phyloP scores from a whole-genome alignment of 1,140 invertebrate species.

The Drosophila miranda region DNA sequence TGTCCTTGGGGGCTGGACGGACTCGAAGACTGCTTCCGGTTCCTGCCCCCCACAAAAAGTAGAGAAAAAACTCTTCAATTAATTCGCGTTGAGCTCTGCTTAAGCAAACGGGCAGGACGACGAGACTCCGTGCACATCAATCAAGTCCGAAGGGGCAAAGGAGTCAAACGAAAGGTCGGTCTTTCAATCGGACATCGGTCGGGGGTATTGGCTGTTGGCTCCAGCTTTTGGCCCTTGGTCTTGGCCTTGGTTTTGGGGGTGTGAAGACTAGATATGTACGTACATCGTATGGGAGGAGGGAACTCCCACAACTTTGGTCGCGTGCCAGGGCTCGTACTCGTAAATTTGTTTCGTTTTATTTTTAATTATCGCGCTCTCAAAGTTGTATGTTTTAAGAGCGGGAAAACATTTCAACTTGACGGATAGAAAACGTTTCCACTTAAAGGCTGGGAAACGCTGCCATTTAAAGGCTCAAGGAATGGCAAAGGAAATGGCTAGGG shows the following conservation, averaged over 20 bases:
- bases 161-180: conserved; percentile 29
- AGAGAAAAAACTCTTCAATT: conserved; percentile 65
- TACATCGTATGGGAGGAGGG: background rate
- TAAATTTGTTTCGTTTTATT: conserved; percentile 70
- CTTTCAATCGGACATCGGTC: conserved; percentile 10
- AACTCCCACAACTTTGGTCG: conserved; percentile 47
- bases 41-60: conserved; percentile 1
- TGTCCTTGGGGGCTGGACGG: conserved; percentile 34
- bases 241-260: conserved; percentile 25
- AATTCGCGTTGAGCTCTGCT: conserved; percentile 64
- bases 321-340: conserved; percentile 58
- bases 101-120: conserved; percentile 44
- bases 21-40: conserved; percentile 8
- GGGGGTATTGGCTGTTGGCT: conserved; percentile 13
- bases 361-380: conserved; percentile 71
- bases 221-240: background rate
- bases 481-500: background rate
- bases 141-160: conserved; percentile 41
- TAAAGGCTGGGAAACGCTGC: background rate
- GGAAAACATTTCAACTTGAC: no score
- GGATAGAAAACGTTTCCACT: conserved; percentile 9
- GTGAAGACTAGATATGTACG: conserved; percentile 50
- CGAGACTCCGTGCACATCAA: conserved; percentile 50
- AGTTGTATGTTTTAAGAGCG: conserved; percentile 21
- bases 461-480: background rate